Evolutionary conservation across 2,888 invertebrate genomes (phyloP).

Genomic region (Blera fallax): DNA sequence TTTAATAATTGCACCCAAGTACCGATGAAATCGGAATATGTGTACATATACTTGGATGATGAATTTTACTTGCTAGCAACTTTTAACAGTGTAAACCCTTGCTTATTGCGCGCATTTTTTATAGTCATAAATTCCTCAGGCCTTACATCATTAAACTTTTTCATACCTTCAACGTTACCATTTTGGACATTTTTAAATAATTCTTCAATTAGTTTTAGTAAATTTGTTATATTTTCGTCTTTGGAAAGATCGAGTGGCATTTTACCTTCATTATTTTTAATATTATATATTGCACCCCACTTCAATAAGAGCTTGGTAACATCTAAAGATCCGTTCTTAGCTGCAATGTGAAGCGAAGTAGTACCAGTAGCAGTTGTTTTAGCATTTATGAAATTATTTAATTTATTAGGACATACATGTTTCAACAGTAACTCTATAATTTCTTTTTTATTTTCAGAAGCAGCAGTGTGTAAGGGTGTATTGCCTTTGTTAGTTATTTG

Average conservation of each 20-base stretch:
- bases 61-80: constrained; percentile 3
- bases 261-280: background rate
- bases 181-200: background rate
- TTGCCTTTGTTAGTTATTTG: constrained; percentile 15
- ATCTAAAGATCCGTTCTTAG: constrained; percentile 35
- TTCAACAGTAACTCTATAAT: constrained; percentile 27
- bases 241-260: background rate
- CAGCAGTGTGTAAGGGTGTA: constrained; percentile 44
- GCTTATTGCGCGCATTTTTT: constrained; percentile 8
- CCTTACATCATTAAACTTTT: background rate
- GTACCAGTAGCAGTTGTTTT: constrained; percentile 11
- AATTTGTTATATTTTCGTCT: background rate
- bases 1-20: too few species aligned
- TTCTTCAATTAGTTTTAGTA: background rate
- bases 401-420: background rate
- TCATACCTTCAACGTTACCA: constrained; percentile 1
- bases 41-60: too few species aligned
- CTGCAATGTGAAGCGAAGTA: constrained; percentile 35
- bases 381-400: constrained; percentile 17
- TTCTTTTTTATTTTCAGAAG: constrained; percentile 6
- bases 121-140: background rate
- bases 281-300: constrained; percentile 61
- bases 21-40: too few species aligned
- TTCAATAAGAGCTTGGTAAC: constrained; percentile 32
- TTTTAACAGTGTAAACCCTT: constrained; percentile 7